phyloP scores from a whole-genome alignment of 2,113 vertebrate genomes.

The Loxodonta africana region DNA sequence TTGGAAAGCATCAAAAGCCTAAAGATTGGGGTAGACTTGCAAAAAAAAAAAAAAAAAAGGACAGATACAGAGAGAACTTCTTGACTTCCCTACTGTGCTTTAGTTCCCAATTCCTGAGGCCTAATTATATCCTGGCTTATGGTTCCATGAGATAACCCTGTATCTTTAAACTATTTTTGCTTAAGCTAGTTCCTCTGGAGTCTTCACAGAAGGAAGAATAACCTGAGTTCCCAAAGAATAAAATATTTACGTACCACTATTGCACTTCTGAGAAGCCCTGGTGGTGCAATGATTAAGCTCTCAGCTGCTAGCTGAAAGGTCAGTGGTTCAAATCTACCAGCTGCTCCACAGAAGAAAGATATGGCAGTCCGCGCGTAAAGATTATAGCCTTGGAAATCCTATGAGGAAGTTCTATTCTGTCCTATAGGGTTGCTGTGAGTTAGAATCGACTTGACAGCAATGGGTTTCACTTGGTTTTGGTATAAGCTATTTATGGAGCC shows the following conservation, averaged over 20 bases:
- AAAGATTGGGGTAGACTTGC: background rate
- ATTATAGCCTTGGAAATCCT: background rate
- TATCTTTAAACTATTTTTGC: slow-evolving; percentile 35
- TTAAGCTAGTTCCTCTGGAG: background rate
- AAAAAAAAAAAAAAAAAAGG: background rate
- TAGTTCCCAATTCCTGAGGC: background rate
- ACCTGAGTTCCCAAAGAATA: slow-evolving; percentile 10
- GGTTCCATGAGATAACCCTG: background rate
- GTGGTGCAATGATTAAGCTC: background rate
- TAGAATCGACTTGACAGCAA: too few relatives aligned
- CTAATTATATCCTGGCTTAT: background rate
- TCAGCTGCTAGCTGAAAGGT: background rate
- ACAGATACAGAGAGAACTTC: background rate
- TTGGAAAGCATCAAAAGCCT: background rate
- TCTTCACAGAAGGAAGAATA: slow-evolving; percentile 32
- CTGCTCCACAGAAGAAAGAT: background rate
- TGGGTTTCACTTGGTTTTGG: too few relatives aligned
- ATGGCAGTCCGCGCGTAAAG: background rate
- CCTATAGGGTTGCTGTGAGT: background rate
- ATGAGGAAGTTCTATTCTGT: background rate
- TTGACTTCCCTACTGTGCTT: background rate
- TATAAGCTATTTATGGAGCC: slow-evolving; percentile 2
- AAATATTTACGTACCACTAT: background rate
- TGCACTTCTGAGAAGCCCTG: background rate
- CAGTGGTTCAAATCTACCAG: background rate